Percentiles rank a stretch among this genome's conserved stretches.
phyloP scores from a whole-genome alignment of 2,888 invertebrate genomes.

The Trisateles emortualis region DNA sequence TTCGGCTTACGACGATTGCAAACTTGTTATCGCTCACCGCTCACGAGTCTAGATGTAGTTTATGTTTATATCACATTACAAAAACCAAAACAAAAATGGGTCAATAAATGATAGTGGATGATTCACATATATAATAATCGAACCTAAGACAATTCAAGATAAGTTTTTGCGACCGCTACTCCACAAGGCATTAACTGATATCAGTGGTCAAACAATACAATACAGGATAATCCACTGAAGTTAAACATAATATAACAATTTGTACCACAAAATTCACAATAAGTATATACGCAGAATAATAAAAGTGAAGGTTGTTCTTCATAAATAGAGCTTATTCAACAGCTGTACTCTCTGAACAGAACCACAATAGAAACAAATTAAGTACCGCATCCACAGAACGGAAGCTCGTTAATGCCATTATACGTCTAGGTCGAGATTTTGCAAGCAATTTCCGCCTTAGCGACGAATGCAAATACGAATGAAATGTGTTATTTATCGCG shows the following conservation, averaged over 20 bases:
- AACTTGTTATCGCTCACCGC: too few species aligned
- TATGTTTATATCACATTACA: too few species aligned
- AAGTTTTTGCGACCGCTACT: too few species aligned
- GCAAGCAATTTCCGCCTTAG: conserved; percentile 81
- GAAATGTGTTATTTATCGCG: conserved; percentile 82
- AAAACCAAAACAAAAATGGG: too few species aligned
- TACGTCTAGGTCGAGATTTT: conserved; percentile 71
- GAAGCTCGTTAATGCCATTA: conserved; percentile 49
- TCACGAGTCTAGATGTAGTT: too few species aligned
- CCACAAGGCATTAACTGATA: too few species aligned
- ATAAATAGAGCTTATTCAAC: background rate
- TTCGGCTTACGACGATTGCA: too few species aligned
- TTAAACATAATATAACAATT: background rate
- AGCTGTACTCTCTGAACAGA: background rate
- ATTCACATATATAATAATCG: too few species aligned
- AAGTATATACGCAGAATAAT: background rate
- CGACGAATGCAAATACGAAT: conserved; percentile 79
- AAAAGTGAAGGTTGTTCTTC: background rate
- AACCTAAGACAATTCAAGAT: too few species aligned
- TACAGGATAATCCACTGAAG: too few species aligned
- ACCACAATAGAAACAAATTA: conserved; percentile 8
- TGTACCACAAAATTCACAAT: background rate
- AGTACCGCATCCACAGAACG: conserved; percentile 58
- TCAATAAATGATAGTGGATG: too few species aligned
- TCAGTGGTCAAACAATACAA: too few species aligned